phyloP scores from a whole-genome alignment of 30 jellyfish, hydroid and myxozoan species.

The Hydractinia symbiolongicarpus region DNA sequence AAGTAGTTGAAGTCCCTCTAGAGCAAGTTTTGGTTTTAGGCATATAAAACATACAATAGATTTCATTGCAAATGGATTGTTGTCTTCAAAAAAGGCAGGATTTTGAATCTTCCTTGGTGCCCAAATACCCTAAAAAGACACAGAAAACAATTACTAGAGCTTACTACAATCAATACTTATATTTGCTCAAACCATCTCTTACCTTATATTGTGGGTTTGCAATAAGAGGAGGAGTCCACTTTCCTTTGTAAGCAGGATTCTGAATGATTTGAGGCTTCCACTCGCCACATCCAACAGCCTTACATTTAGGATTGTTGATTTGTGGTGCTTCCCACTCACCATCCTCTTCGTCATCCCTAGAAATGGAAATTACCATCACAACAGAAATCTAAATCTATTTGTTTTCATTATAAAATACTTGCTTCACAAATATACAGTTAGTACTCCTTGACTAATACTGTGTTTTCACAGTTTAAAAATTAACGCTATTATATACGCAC shows the following conservation, averaged over 20 bases:
- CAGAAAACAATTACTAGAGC: background rate
- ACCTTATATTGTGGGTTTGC: constrained; percentile 92
- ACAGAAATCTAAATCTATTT: background rate
- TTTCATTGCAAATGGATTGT: constrained; percentile 94
- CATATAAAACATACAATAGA: constrained; percentile 53
- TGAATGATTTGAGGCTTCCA: constrained; percentile 87
- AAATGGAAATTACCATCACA: background rate
- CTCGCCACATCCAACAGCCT: constrained; percentile 96
- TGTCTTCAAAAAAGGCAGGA: constrained; percentile 85
- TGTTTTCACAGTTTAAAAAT: no score
- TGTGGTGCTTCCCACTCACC: constrained; percentile 99
- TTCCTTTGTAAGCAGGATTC: constrained; percentile 94
- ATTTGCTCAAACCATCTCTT: background rate
- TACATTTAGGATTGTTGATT: constrained; percentile 88
- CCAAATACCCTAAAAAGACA: constrained; percentile 82
- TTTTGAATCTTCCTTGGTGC: constrained; percentile 73
- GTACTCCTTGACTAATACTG: no score
- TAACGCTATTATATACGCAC: constrained; percentile 8
- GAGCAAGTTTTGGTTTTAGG: background rate
- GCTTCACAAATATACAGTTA: no score
- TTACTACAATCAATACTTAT: background rate
- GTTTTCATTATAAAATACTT: background rate
- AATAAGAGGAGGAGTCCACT: constrained; percentile 88
- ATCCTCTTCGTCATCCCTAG: constrained; percentile 89
- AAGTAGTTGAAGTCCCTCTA: no score